Conservation (phyloP, 2,888 invertebrate genomes). For the Drosophila ustulata region DNA sequence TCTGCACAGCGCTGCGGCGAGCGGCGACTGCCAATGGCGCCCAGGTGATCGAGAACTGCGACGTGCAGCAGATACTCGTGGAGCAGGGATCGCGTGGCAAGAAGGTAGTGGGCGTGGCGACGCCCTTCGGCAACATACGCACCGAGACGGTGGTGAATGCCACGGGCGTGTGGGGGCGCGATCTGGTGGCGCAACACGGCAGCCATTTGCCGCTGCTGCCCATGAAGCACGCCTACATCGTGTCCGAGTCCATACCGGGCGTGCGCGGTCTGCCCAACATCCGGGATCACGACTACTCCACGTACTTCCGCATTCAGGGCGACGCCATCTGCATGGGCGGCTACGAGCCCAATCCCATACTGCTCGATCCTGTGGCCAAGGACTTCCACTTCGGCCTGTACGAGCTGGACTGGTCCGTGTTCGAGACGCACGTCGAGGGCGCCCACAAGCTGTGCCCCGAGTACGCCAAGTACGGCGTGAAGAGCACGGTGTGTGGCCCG, state of each 20-base stretch:
- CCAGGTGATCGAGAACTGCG: conserved; percentile 91
- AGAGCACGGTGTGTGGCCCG: conserved; percentile 95
- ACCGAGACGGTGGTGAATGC: conserved; percentile 92
- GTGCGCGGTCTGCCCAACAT: conserved; percentile 92
- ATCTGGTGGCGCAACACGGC: conserved; percentile 86
- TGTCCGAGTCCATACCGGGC: conserved; percentile 92
- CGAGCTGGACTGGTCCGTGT: conserved; percentile 94
- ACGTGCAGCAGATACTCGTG: conserved; percentile 90
- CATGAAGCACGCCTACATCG: conserved; percentile 95
- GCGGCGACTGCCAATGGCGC: conserved; percentile 90
- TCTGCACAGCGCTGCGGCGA: conserved; percentile 90
- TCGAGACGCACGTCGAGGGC: conserved; percentile 90
- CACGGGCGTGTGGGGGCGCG: conserved; percentile 92
- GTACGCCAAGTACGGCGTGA: conserved; percentile 91
- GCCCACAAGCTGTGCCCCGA: conserved; percentile 91
- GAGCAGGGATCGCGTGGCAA: conserved; percentile 86
- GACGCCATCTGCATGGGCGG: conserved; percentile 94
- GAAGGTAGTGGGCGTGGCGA: conserved; percentile 91
- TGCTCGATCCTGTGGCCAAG: conserved; percentile 90
- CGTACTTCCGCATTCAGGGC: conserved; percentile 94
- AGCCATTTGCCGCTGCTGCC: conserved; percentile 91
- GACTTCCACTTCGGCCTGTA: conserved; percentile 94
- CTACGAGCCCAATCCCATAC: conserved; percentile 93
- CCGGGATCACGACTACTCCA: conserved; percentile 93
- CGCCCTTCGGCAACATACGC: conserved; percentile 89